Conservation (phyloP, 1,140 invertebrate species). For the Galleria mellonella region DNA sequence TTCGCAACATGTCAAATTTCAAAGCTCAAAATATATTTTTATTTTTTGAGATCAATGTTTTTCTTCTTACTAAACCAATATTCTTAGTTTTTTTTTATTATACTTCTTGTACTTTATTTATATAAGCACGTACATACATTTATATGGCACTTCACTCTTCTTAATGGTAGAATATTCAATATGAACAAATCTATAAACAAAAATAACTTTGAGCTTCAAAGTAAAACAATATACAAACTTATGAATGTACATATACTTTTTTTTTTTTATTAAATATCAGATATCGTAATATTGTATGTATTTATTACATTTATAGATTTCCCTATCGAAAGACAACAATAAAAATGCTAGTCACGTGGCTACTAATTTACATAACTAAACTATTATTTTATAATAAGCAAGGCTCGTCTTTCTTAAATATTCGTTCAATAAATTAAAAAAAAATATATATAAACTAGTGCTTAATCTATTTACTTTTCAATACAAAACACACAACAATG, state of each 20-base stretch:
- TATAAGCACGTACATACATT: slow-evolving; percentile 2
- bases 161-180: too few species aligned
- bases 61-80: neutral
- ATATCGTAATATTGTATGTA: too few species aligned
- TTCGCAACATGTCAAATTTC: slow-evolving; percentile 6
- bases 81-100: neutral
- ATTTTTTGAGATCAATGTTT: slow-evolving; percentile 3
- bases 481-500: slow-evolving; percentile 67
- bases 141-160: neutral
- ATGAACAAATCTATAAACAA: too few species aligned
- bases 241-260: neutral
- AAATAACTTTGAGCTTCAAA: too few species aligned
- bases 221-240: neutral
- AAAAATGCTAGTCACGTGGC: slow-evolving; percentile 33
- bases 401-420: slow-evolving; percentile 71
- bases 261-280: neutral
- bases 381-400: slow-evolving; percentile 58
- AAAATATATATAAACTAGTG: slow-evolving; percentile 49
- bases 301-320: neutral
- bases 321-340: slow-evolving; percentile 45
- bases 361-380: slow-evolving; percentile 61
- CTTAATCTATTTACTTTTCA: slow-evolving; percentile 49
- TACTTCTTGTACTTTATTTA: neutral
- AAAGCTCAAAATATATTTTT: neutral
- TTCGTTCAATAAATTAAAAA: slow-evolving; percentile 64